Evolutionary conservation across 2,113 vertebrate species (phyloP), one percentile per base, ranked within the genome.

Genomic region (Melierax canorus): DNA sequence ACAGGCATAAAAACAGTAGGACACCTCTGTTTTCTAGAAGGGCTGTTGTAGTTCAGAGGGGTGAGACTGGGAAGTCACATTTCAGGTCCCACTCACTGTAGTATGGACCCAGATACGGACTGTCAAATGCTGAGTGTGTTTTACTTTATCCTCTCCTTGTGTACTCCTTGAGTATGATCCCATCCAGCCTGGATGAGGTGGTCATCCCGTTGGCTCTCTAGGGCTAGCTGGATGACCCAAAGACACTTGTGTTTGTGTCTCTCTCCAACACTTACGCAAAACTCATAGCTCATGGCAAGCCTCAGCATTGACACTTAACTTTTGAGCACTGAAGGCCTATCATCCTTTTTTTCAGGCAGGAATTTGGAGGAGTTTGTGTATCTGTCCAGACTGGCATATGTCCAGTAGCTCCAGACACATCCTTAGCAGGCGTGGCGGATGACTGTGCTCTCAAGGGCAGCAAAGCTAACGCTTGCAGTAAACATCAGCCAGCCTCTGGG

Each of bases 1-100:
- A 29, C 5, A 27, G 10, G 6, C 1, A 1, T 71, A 69, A 78
- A 26, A 26, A 24, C 0, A 1, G 67, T 7, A 48, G 55, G 24
- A 30, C 14, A 43, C 15, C 15, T 67, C 48, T 69, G 19, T 7
- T 76, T 92, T 73, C 48, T 7, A 23, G 43, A 76, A 43, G 20
- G 23, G 23, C 41, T 68, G 2, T n/a, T 64, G 18, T 14, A 39
- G 5, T 76, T 82, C 20, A 62, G n/a, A 69, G 27, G 6, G 1
- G 1, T 43, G 41, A 86, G 39, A 21, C 5, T 60, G 29, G 34
- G 26, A 88, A 86, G 56, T 46, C 53, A 32, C 17, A 38, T 88
- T 77, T 77, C 59, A 58, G 32, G 80, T 56, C 16, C 67, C 0
- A 0, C 12, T 82, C n/a, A 26, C 14, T 48, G 15, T 43, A 21